Evolutionary conservation across 2,797 vertebrate species (phyloP), one percentile per base, ranked within the genome.

Genomic region (Pagetopsis macropterus): DNA sequence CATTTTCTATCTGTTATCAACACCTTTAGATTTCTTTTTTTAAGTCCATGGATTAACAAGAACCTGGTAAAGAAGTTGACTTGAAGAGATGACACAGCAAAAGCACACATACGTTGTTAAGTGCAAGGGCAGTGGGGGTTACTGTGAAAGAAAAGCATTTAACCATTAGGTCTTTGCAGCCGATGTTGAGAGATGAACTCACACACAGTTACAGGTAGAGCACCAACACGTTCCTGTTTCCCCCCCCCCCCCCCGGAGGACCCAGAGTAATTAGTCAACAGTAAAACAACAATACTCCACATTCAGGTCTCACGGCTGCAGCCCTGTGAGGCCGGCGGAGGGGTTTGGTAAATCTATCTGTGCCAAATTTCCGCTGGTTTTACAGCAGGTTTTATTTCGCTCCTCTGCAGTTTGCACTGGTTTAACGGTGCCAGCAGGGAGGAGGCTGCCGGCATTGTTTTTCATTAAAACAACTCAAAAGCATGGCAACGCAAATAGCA

Each of bases 231-330:
- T 75, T 76, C 58, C 49, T 21, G 46, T 21, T 43, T 48, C n/a
- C 72, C 48, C 70, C 64, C 72, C 7, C 6, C 5, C 23, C 23
- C 23, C 51, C 23, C 61, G 84, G 81, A 86, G 87, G 76, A 88
- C 84, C 69, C 70, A 23, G 56, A 72, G 66, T 75, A 87, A 91
- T 88, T 85, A 85, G 79, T 80, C 57, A 21, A 62, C 84, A 88
- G 84, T 90, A 78, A 89, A 90, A 87, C 76, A 88, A 84, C 85
- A 88, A 84, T 84, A 78, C 69, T 77, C 67, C 72, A 83, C 82
- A 85, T 80, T 89, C 74, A 89, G 78, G 78, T 86, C 84, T 90
- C 80, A 71, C 43, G 62, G 76, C 77, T 80, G 72, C 62, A 76
- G 70, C 78, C 65, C 64, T 65, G 72, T 82, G 85, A 90, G 85